Percentiles rank a stretch among this genome's conserved stretches.
Conservation (phyloP, 2,113 vertebrate species). For the Rallus limicola region DNA sequence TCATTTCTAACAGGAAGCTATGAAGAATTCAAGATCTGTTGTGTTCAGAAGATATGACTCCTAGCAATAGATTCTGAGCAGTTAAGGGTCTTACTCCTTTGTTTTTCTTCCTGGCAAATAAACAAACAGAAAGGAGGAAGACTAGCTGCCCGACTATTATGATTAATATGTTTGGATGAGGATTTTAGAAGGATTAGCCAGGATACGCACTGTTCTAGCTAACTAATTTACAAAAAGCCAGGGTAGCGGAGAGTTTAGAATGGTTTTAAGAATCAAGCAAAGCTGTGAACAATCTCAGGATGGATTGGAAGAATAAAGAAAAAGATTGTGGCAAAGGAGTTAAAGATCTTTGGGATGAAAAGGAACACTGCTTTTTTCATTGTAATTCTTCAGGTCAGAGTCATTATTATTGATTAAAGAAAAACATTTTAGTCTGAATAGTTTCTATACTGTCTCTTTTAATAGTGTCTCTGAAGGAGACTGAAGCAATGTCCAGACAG, state of each 20-base stretch:
- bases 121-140: background rate
- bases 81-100: background rate
- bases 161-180: background rate
- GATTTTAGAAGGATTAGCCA: background rate
- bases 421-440: background rate
- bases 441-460: background rate
- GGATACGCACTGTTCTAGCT: background rate
- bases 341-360: background rate
- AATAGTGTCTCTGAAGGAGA: background rate
- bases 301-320: background rate
- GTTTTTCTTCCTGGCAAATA: background rate
- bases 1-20: background rate
- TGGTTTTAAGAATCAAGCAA: background rate
- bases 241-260: background rate
- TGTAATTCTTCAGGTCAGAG: fast-evolving
- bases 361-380: background rate
- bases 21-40: background rate
- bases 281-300: background rate
- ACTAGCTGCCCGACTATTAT: background rate
- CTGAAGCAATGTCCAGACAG: background rate
- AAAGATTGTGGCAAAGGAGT: background rate
- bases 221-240: background rate
- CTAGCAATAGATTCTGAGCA: background rate
- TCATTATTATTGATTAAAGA: background rate
- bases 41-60: background rate